These are phyloP conservation scores for Acleris sparsana DNA, from an alignment of 2,888 invertebrate species.

Conservation along the genomic window DNA sequence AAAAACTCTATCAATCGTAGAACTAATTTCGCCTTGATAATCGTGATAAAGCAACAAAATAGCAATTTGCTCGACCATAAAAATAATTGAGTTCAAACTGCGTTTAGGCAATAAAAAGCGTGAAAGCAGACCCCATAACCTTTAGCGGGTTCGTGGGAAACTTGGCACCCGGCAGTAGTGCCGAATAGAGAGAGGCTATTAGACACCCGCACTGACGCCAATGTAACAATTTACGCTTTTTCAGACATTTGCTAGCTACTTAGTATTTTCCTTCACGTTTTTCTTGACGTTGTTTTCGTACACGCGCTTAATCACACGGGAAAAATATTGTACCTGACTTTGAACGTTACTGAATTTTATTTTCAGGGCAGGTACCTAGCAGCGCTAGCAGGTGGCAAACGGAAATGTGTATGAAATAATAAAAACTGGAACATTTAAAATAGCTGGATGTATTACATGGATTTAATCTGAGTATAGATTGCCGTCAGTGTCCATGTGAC, in stretches of 20 bases:
- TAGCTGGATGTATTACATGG: no score
- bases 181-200: constrained; percentile 75
- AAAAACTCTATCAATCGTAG: constrained; percentile 70
- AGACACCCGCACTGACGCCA: constrained; percentile 69
- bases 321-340: background rate
- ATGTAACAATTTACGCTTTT: constrained; percentile 68
- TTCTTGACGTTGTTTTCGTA: constrained; percentile 4
- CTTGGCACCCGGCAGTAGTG: constrained; percentile 70
- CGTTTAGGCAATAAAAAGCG: constrained; percentile 82
- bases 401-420: no score
- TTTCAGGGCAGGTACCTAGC: no score
- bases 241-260: constrained; percentile 61
- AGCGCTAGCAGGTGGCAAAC: no score
- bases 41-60: constrained; percentile 82
- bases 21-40: constrained; percentile 80
- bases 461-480: no score
- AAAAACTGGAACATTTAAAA: no score
- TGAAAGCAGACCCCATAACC: constrained; percentile 81
- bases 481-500: no score
- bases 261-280: constrained; percentile 25
- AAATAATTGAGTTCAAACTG: constrained; percentile 84
- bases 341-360: no score
- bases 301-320: background rate
- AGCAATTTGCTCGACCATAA: constrained; percentile 81
- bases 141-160: constrained; percentile 77